Base-by-base conservation (phyloP, 1,140 invertebrate genomes). In the Magallana ariakensis region DNA sequence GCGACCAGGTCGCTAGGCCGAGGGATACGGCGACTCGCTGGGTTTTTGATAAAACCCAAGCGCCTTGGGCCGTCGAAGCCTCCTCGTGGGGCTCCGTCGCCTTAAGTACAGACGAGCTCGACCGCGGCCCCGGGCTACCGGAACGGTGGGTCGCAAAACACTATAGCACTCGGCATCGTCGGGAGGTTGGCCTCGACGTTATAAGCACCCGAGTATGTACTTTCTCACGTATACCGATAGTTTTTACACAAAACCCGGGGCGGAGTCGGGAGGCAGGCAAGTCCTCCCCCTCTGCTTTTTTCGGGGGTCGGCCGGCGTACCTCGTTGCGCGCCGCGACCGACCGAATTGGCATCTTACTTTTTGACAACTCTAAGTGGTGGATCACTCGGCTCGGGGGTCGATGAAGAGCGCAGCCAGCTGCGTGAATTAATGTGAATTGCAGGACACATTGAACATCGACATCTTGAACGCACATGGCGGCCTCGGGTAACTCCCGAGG, bases 351-450 rank as follows among this genome's bases (percentile, higher is more conserved):
- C 19, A 19, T 62, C 13, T 2, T 16, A 33, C 33, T 33, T 33
- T 15, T 16, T 19, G 16, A 80, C 75, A 91, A 95, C 92, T 92
- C 92, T 93, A 91, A 91, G 92, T 95, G 95, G 95, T 95, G 95
- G 95, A 97, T 97, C 96, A 96, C 96, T 97, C 95, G 96, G 96
- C 96, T 97, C 96, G 95, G 96, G 96, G 95, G 95, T 97, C 96
- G 96, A 97, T 97, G 96, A 97, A 97, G 90, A 97, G 96, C 96
- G 96, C 96, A 97, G 95, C 94, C 90, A 97, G 96, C 95, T 97
- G 96, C 96, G 96, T 95, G 95, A 96, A 95, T 95, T 96, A 95
- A 95, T 97, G 96, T 96, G 96, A 97, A 97, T 96, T 97, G 96
- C 96, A 97, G 96, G 95, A 96, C 96, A 96, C 96, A 96, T 96